These are phyloP conservation scores for Theretra japonica DNA, from an alignment of 2,888 invertebrate species.

Conservation along the genomic window DNA sequence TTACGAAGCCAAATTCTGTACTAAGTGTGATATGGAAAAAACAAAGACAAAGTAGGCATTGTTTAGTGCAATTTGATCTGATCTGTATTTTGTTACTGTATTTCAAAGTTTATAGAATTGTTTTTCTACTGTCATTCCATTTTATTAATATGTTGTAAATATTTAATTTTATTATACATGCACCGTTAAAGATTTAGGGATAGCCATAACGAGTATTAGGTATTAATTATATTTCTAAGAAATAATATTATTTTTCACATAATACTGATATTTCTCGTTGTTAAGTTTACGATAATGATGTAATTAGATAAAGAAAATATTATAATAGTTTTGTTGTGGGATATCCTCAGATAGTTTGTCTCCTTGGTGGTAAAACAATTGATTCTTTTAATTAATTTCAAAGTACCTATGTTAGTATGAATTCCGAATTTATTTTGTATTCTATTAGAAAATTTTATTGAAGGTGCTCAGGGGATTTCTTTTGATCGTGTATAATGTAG, in stretches of 20 bases:
- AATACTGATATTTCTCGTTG: slow-evolving; percentile 27
- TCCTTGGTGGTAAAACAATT: not conserved
- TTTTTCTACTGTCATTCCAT: slow-evolving; percentile 71
- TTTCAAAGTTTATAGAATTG: slow-evolving; percentile 67
- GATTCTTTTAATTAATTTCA: not conserved
- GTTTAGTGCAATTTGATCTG: slow-evolving; percentile 71
- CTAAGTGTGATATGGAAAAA: slow-evolving; percentile 70
- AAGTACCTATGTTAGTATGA: not conserved
- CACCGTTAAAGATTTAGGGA: slow-evolving; percentile 39
- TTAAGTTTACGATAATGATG: slow-evolving; percentile 11
- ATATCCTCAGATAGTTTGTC: not conserved
- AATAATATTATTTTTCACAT: slow-evolving; percentile 24
- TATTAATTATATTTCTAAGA: slow-evolving; percentile 28
- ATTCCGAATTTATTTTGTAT: slow-evolving; percentile 8
- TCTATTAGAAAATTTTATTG: not conserved
- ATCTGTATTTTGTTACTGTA: slow-evolving; percentile 69
- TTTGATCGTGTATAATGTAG: not conserved
- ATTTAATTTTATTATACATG: slow-evolving; percentile 43
- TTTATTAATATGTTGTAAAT: slow-evolving; percentile 40
- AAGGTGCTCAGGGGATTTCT: slow-evolving; percentile 8
- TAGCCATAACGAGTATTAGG: slow-evolving; percentile 45
- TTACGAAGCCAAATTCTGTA: slow-evolving; percentile 74
- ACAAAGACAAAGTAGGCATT: slow-evolving; percentile 60
- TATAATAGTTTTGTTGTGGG: not conserved
- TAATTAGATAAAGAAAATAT: not conserved